A percentile compares a stretch with the other conserved stretches of the same genome.
These are phyloP conservation scores for Ericerus pela DNA, from an alignment of 1,140 invertebrate species.

Conservation along the genomic window DNA sequence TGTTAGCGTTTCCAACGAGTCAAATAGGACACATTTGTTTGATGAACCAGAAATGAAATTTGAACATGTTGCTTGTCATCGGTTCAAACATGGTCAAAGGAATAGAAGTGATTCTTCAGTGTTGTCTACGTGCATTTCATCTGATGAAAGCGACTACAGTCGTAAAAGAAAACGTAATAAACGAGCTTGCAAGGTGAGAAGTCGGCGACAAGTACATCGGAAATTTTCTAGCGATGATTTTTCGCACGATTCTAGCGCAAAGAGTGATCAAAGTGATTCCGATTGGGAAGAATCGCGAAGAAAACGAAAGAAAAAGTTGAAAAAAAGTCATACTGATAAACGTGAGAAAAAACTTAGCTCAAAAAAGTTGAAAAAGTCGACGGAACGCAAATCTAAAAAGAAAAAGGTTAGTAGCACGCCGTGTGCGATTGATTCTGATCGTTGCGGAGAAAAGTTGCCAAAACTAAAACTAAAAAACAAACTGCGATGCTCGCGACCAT, in stretches of 20 bases:
- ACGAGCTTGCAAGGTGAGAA: not conserved
- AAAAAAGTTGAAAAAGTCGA: not conserved
- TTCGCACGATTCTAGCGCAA: not conserved
- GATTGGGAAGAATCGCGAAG: not conserved
- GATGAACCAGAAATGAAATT: not conserved
- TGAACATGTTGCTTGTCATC: not conserved
- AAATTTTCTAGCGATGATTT: not conserved
- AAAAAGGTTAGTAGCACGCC: not conserved
- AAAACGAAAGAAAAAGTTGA: not conserved
- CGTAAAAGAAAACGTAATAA: not conserved
- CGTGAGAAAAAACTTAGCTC: not conserved
- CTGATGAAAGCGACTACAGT: not conserved
- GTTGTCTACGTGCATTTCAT: not conserved
- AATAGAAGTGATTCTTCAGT: not conserved
- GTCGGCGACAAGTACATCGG: not conserved
- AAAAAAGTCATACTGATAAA: conserved; percentile 2
- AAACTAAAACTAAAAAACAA: not conserved
- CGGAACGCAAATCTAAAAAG: not conserved
- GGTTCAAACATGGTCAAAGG: not conserved
- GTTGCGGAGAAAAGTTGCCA: not conserved
- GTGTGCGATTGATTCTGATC: not conserved
- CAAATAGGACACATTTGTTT: not conserved
- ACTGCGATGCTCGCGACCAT: not conserved
- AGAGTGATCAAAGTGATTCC: not conserved
- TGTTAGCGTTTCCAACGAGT: too few species aligned